These are phyloP conservation scores for Sphaeramia orbicularis DNA, from an alignment of 2,797 vertebrate genomes.

Conservation along the genomic window DNA sequence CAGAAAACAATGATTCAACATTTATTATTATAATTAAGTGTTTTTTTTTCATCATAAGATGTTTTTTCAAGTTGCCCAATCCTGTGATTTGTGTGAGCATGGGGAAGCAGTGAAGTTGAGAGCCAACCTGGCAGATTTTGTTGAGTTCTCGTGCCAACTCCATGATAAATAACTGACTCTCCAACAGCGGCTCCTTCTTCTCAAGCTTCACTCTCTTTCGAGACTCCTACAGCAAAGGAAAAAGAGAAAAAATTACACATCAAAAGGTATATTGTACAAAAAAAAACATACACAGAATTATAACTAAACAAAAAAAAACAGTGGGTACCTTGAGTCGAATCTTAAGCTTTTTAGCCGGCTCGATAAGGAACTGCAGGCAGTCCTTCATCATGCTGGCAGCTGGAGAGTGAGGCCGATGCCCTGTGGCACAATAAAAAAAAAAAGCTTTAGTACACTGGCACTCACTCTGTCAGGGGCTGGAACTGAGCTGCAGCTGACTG, in stretches of 20 bases:
- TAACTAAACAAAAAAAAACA: too few species aligned
- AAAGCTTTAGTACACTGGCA: constrained; percentile 63
- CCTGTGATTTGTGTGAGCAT: neutral
- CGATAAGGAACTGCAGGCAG: constrained; percentile 86
- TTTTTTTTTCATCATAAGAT: too few species aligned
- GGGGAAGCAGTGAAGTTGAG: neutral
- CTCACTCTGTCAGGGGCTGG: constrained; percentile 42
- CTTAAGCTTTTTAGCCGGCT: constrained; percentile 87
- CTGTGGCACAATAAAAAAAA: constrained; percentile 64
- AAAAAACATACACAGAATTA: too few species aligned
- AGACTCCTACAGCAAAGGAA: constrained; percentile 75
- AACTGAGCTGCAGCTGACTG: constrained; percentile 55
- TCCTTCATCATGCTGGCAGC: constrained; percentile 85
- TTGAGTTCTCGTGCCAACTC: constrained; percentile 85
- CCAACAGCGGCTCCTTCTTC: constrained; percentile 80
- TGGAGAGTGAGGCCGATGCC: constrained; percentile 50
- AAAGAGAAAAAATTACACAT: neutral
- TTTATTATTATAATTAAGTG: too few species aligned
- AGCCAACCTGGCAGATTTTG: constrained; percentile 81
- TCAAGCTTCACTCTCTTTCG: constrained; percentile 78
- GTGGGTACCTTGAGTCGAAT: constrained; percentile 84
- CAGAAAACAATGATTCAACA: too few species aligned
- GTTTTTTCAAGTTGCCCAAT: too few species aligned
- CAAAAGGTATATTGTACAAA: too few species aligned
- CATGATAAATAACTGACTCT: constrained; percentile 86